Base-by-base conservation (phyloP, 2,888 invertebrate genomes). In the Cremastobaeus sp. region DNA sequence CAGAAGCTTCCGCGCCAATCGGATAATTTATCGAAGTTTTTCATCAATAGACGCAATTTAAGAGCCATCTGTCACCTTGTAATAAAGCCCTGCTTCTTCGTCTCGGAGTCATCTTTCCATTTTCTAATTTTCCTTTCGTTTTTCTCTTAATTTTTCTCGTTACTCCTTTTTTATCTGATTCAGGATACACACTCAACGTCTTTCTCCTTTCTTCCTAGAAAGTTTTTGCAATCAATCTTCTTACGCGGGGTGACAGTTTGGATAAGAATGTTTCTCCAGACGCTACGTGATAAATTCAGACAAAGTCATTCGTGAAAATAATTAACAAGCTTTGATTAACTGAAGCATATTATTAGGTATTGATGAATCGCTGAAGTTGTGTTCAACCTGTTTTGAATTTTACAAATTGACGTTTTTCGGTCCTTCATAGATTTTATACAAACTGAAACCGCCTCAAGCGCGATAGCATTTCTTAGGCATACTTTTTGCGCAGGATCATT, bases 51-150 rank as follows among this genome's bases (percentile, higher is more conserved):
- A 69, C 37, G 28, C 41, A 41, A 30, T 25, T 65, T 32, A 52
- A 66, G 68, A 71, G 77, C 78, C 79, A 79, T 80, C 76, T 70
- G 78, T 80, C 78, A 78, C 74, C 72, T 57, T 50, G 73, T 70
- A 76, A 76, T 75, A 74, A 77, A 78, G 64, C 68, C 66, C 45
- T 65, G 55, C 62, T 74, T 30, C 62, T 60, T 76, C 64, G 32
- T 30, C 47, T 37, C 32, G 14, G 21, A 68, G 50, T 55, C 45
- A 57, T 48, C 72, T 69, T 78, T 72, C 69, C 74, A 52, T 68
- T 76, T 78, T 76, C 76, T 57, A 66, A 48, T 69, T 70, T 68
- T 68, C 65, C 32, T 59, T 71, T 54, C 45, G 69, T 48, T 76
- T 72, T 69, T 57, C 68, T 50, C 65, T 37, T 52, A 43, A 55